Percentiles rank a stretch among this genome's conserved stretches.
phyloP scores from a whole-genome alignment of 1,140 invertebrate species.

The Bombus turneri region DNA sequence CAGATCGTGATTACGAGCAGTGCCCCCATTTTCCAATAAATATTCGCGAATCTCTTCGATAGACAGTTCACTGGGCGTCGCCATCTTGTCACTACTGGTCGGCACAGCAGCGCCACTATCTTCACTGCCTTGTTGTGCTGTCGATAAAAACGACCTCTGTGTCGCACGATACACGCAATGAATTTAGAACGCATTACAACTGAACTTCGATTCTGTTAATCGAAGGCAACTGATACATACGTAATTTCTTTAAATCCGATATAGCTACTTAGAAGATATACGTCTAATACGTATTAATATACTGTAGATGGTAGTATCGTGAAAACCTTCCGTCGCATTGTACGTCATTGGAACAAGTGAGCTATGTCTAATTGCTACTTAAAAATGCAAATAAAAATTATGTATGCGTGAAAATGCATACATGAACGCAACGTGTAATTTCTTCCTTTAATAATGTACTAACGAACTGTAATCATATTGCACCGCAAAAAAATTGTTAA shows the following conservation, averaged over 20 bases:
- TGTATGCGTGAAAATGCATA: conserved; percentile 54
- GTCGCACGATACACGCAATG: not conserved
- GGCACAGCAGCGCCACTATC: conserved; percentile 54
- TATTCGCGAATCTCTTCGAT: conserved; percentile 92
- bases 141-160: conserved; percentile 58
- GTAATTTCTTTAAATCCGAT: not conserved
- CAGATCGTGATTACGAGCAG: conserved; percentile 93
- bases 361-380: conserved; percentile 37
- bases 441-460: conserved; percentile 45
- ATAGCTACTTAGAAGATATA: too few relatives aligned
- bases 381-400: conserved; percentile 49
- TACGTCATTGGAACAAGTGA: not conserved
- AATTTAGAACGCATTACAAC: not conserved
- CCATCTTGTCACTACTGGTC: conserved; percentile 83
- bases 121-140: conserved; percentile 38
- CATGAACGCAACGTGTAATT: conserved; percentile 42
- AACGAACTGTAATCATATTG: conserved; percentile 39
- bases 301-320: too few relatives aligned
- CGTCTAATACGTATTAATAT: not conserved
- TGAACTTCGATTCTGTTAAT: too few relatives aligned
- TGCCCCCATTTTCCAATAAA: conserved; percentile 91
- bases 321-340: not conserved
- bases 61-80: conserved; percentile 88
- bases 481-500: conserved; percentile 37
- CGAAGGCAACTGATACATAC: not conserved